Percentiles rank a stretch among this genome's conserved stretches.
Conservation (phyloP, 2,113 vertebrate species). For the Stegostoma tigrinum region DNA sequence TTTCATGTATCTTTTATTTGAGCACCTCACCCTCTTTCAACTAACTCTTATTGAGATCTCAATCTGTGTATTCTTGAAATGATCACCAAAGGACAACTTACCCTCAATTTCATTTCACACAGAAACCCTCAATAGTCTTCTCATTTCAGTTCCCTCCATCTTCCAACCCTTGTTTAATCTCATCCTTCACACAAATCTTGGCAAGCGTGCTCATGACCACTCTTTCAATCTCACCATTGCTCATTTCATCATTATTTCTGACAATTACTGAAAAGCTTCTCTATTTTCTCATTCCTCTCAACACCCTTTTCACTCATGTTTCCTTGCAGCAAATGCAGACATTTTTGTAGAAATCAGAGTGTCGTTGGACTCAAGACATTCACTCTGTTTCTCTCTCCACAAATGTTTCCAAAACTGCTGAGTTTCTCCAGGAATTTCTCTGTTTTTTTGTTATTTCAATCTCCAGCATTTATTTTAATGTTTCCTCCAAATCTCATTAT, state of each 20-base stretch:
- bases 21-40: not conserved
- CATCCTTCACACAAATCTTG: not conserved
- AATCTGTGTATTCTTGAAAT: not conserved
- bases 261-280: not conserved
- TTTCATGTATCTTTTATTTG: not conserved
- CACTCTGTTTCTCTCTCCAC: too few relatives aligned
- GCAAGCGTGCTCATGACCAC: not conserved
- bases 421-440: too few relatives aligned
- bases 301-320: too few relatives aligned
- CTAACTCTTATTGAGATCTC: not conserved
- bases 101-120: not conserved
- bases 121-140: not conserved
- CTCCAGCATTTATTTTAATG: too few relatives aligned
- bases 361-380: too few relatives aligned
- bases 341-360: too few relatives aligned
- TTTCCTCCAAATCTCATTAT: not conserved
- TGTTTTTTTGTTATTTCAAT: too few relatives aligned
- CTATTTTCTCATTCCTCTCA: not conserved
- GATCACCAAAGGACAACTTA: not conserved
- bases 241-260: not conserved
- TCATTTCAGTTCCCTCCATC: not conserved
- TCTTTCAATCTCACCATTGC: not conserved
- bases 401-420: too few relatives aligned
- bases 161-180: not conserved
- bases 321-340: too few relatives aligned